Evolutionary conservation across 2,113 vertebrate species (phyloP), one percentile per base, ranked within the genome.

Genomic region (Charadrius vociferus): DNA sequence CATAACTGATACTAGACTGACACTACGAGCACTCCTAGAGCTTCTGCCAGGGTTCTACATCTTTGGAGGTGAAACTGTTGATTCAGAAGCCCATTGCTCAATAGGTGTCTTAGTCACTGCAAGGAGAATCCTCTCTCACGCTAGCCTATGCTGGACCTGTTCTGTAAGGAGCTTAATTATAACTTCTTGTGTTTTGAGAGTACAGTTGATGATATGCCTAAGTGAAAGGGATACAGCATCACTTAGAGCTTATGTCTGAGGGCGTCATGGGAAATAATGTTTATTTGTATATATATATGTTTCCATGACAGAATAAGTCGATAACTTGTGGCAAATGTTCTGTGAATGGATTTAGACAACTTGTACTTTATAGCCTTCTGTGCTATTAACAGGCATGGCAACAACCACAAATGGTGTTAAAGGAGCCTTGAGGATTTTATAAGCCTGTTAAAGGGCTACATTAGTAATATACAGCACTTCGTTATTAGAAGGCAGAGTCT

Each of bases 81-180:
- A 72, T 94, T 85, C 66, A 58, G 62, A 63, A 67, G n/a, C 66
- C 18, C 3, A 0, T 93, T 96, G 73, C 66, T 96, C 50, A 68
- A 22, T 8, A 61, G 20, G 20, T n/a, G n/a, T 61, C 77, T 89
- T 81, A 87, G 86, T 91, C 67, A 74, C 55, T 88, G 32, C 17
- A 30, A 41, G 30, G 56, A 89, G 86, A 91, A 80, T 43, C 58
- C 14, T 95, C 36, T 81, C 83, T 81, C 0, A 0, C 2, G 0
- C 17, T 45, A 8, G 24, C 26, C 65, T 94, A 5, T 41, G 78
- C 91, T 86, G 93, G 74, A 80, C 86, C 63, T 90, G 88, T 91
- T 94, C 55, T 81, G 39, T 93, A 75, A 96, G 47, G 84, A 85
- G 36, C 55, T 72, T 91, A 95, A 95, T 87, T 95, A 95, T 66